Conservation (phyloP, 2,888 invertebrate species). For the Chymomyza caudatula region DNA sequence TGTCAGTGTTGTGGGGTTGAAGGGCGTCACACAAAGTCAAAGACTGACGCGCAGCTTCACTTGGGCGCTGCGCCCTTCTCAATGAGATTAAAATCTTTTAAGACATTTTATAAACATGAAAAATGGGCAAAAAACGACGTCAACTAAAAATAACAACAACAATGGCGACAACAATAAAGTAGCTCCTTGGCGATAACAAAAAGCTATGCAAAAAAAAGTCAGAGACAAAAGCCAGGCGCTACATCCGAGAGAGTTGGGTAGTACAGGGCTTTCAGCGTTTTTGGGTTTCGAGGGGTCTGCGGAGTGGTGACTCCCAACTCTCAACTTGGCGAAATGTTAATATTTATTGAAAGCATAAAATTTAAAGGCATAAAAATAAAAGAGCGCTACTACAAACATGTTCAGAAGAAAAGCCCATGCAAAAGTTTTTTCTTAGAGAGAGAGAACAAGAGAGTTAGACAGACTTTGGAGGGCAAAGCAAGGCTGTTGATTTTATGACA, state of each 20-base stretch:
- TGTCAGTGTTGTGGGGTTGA: not conserved
- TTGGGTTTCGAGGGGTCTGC: not conserved
- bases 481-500: not conserved
- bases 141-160: conserved; percentile 53
- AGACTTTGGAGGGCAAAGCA: not conserved
- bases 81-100: conserved; percentile 68
- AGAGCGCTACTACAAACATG: not conserved
- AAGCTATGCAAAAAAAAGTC: not conserved
- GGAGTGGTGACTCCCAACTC: not conserved
- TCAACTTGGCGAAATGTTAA: conserved; percentile 1
- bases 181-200: conserved; percentile 19
- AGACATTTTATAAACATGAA: conserved; percentile 69
- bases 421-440: not conserved
- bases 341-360: conserved; percentile 3
- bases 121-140: conserved; percentile 37
- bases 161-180: conserved; percentile 24
- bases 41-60: not conserved
- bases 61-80: conserved; percentile 8
- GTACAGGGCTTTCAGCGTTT: not conserved
- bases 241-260: too few species aligned
- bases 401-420: not conserved
- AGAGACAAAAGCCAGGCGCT: not conserved
- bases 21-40: not conserved
- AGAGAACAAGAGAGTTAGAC: not conserved
- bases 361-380: not conserved